Evolutionary conservation across 2,888 invertebrate genomes (phyloP).

Genomic region (Hirtodrosophila histrioides): DNA sequence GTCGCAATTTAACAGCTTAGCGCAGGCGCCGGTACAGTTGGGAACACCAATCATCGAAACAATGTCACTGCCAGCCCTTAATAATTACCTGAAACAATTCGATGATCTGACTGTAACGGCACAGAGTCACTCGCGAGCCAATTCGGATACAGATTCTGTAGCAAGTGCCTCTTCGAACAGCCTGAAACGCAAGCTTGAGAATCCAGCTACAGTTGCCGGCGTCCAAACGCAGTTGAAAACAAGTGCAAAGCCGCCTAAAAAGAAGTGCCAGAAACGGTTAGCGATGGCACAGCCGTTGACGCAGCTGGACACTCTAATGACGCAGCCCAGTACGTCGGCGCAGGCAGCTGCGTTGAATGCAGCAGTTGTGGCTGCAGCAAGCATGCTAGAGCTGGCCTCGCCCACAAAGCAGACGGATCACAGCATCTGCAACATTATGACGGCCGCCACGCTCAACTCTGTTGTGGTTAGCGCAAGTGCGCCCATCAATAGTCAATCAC

Average conservation of each 20-base stretch:
- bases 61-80: constrained; percentile 37
- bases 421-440: constrained; percentile 81
- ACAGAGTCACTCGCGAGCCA: constrained; percentile 57
- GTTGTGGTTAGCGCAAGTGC: constrained; percentile 22
- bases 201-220: constrained; percentile 14
- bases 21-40: constrained; percentile 14
- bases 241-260: constrained; percentile 40
- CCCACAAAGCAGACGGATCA: constrained; percentile 81
- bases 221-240: constrained; percentile 6
- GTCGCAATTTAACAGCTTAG: constrained; percentile 20
- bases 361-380: constrained; percentile 42
- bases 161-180: constrained; percentile 60
- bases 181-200: constrained; percentile 51
- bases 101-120: constrained; percentile 58
- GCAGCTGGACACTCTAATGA: constrained; percentile 49
- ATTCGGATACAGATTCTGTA: constrained; percentile 75
- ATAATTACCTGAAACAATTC: constrained; percentile 51
- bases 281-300: constrained; percentile 17
- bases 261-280: constrained; percentile 35
- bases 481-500: constrained; percentile 23
- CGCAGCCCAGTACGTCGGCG: constrained; percentile 59
- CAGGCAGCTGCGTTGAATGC: constrained; percentile 59
- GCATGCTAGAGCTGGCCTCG: constrained; percentile 68
- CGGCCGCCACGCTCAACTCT: constrained; percentile 38
- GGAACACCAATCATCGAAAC: constrained; percentile 38